phyloP scores from a whole-genome alignment of 1,140 invertebrate genomes.

The Eupeodes corollae region DNA sequence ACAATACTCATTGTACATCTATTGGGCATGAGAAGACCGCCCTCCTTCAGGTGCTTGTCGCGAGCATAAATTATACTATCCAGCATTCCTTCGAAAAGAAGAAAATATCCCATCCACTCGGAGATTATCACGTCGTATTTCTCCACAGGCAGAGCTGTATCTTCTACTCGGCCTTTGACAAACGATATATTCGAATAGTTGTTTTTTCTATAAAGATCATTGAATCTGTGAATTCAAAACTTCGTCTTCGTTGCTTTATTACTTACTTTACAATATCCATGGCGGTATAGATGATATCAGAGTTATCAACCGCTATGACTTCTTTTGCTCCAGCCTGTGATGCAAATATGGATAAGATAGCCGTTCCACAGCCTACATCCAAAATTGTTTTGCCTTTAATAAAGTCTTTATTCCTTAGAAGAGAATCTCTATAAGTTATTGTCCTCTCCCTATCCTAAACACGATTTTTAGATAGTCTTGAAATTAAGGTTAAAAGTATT shows the following conservation, averaged over 20 bases:
- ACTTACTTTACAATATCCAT: constrained; percentile 58
- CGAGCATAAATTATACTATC: constrained; percentile 85
- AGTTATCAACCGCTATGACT: constrained; percentile 89
- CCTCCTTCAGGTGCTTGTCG: constrained; percentile 67
- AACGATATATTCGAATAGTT: constrained; percentile 51
- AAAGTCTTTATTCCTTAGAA: constrained; percentile 63
- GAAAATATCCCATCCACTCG: constrained; percentile 99
- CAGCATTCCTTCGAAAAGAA: constrained; percentile 97
- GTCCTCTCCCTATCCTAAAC: constrained; percentile 82
- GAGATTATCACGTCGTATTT: constrained; percentile 95
- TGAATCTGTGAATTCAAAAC: neutral
- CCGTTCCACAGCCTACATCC: constrained; percentile 88
- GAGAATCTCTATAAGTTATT: constrained; percentile 85
- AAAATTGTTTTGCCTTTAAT: constrained; percentile 73
- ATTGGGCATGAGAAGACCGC: constrained; percentile 71
- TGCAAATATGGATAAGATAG: constrained; percentile 92
- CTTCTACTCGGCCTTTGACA: constrained; percentile 76
- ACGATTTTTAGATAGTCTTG: neutral
- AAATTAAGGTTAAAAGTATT: constrained; percentile 2
- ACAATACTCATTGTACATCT: constrained; percentile 78
- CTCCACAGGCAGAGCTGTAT: constrained; percentile 61
- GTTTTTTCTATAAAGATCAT: constrained; percentile 44
- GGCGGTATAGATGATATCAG: constrained; percentile 68
- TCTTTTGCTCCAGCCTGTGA: constrained; percentile 82
- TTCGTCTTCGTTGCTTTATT: neutral